phyloP scores from a whole-genome alignment of 2,113 vertebrate species.

The Phodopus roborovskii region DNA sequence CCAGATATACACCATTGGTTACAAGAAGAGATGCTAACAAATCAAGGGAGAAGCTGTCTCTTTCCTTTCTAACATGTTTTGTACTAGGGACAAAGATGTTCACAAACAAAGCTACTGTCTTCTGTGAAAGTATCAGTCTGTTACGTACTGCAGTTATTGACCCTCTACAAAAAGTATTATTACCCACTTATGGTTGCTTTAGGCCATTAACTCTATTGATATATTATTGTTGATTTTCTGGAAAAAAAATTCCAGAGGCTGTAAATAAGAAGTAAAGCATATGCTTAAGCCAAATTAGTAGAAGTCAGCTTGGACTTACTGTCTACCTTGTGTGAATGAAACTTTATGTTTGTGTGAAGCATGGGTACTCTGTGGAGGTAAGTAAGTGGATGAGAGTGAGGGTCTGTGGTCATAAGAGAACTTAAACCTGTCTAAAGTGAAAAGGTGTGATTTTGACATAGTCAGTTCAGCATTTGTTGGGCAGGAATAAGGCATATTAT shows the following conservation, averaged over 20 bases:
- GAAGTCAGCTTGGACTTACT: not conserved
- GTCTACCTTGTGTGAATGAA: not conserved
- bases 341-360: not conserved
- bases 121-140: not conserved
- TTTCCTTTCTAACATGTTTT: constrained; percentile 17
- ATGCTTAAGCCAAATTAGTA: not conserved
- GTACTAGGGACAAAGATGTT: not conserved
- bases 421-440: not conserved
- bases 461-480: not conserved
- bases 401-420: not conserved
- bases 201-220: not conserved
- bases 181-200: not conserved
- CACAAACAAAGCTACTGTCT: not conserved
- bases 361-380: too few species aligned
- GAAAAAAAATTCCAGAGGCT: constrained; percentile 10
- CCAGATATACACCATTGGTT: not conserved
- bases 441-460: not conserved
- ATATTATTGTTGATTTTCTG: constrained; percentile 42
- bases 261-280: not conserved
- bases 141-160: not conserved
- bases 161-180: not conserved
- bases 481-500: not conserved
- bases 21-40: constrained; percentile 42
- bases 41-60: not conserved
- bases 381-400: not conserved